Base-by-base conservation (phyloP, 2,888 invertebrate species). In the Adineta ricciae region DNA sequence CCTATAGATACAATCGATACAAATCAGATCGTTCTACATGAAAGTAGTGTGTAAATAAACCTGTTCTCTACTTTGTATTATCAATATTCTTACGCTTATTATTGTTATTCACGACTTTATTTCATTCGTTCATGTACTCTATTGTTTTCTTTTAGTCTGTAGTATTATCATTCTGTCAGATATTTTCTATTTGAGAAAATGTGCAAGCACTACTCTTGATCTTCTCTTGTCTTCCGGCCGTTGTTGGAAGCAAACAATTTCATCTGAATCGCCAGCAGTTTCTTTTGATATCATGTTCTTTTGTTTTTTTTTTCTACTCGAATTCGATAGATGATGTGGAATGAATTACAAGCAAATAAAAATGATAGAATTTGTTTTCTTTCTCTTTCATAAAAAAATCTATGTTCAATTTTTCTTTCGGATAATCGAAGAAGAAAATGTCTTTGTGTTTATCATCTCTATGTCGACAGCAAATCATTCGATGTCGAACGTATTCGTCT, bases 11-110 rank as follows among this genome's bases (percentile, higher is more conserved):
- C 38, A 41, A 2, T 41, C 14, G 41, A 78, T 41, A 78, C 8
- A 21, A 38, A 78, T 78, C 78, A 78, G 14, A 38, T 41, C 3
- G n/a, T 41, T n/a, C 24, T 78, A 11, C 78, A 78, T 41, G 78
- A 78, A 78, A 78, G 78, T 41, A 78, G 78, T 41, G 78, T 78
- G 78, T 78, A 78, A 41, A 41, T 78, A 78, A 5, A 46, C 11
- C 11, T 11, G 41, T 46, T 50, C 16, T 14, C 9, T 19, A 19
- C 19, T 50, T 50, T 50, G 50, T 19, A 16, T 50, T 50, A 9
- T 2, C 11, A 14, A 27, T 11, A 2, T 8, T 56, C 4, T 56
- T 9, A 1, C 24, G 2, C 0, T 64, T 64, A 64, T 3, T 64
- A 64, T 64, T 32, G 19, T 24, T 64, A 64, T 64, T 64, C 64